Evolutionary conservation across 23 tunicate genomes (phyloP), one percentile per base, ranked within the genome.

Genomic region (Corella eumyota): DNA sequence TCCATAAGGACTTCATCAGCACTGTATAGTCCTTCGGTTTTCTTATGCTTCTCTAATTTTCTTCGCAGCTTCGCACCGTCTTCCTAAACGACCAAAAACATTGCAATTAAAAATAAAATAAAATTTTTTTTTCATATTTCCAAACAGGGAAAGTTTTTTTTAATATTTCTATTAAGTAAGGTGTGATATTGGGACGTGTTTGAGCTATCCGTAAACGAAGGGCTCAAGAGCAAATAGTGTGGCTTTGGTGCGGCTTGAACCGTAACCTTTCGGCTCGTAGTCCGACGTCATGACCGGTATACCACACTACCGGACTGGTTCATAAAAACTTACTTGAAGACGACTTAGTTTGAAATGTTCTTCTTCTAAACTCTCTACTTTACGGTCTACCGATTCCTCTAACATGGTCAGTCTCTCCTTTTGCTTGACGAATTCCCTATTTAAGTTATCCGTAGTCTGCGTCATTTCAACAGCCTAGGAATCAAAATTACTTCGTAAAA

Each of bases 1-100:
- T 88, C 96, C 81, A 79, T 68, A 32, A 88, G 66, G 20, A 88
- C 85, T 73, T 88, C 96, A 50, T 88, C 96, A 67, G 81, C 78
- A 65, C 75, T 88, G 47, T 78, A 79, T 62, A 71, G 64, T 2
- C 71, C 80, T 22, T 75, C 96, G n/a, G 85, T 88, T 69, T 88
- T 88, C 62, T 88, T 88, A 28, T 88, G 96, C 36, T 83, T 72
- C 28, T 73, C 96, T 23, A 88, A 50, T 50, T 90, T 90, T 11
- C 84, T 35, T 21, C 80, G 71, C 0, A 80, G 66, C 11, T 65
- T 55, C 1, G 84, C 84, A 4, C 76, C 80, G 27, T 90, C 97
- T 64, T 81, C 91, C 97, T 90, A 32, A 0, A n/a, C n/a, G n/a
- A n/a, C n/a, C n/a, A n/a, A n/a, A n/a, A n/a, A n/a, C n/a, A n/a